Base-by-base conservation (phyloP, 2,797 vertebrate genomes). In the Poeciliopsis paucimaculata region DNA sequence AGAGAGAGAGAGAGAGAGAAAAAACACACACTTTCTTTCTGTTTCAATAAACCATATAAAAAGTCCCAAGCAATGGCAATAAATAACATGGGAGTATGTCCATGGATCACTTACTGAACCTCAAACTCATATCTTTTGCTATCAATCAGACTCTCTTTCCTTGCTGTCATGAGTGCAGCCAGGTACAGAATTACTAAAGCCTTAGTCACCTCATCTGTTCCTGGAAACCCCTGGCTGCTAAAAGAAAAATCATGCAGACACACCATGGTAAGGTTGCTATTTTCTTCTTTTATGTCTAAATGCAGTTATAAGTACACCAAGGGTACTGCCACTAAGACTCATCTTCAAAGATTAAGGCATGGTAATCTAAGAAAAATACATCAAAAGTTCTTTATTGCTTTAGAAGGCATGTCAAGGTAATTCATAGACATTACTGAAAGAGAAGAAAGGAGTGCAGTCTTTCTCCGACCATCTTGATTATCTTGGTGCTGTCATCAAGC, bases 81-180 rank as follows among this genome's bases (percentile, higher is more conserved):
- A 86, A 86, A 91, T 89, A 85, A 84, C 87, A 73, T 45, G 16
- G 36, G 49, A 47, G 66, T 39, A 66, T 73, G 66, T 71, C 80
- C 57, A 85, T 91, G 83, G 87, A 91, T 92, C 87, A 88, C 77
- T 87, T 72, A 68, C 84, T 83, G 77, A 83, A 86, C 81, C 86
- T 88, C 73, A 72, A 78, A 51, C 81, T 87, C 79, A 80, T 88
- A 76, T 88, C 74, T 72, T 45, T 77, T 78, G 77, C 68, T 34
- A 87, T 91, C 80, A 90, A 79, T 91, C 90, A 90, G 73, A 43
- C 76, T 53, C 73, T 68, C 77, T 85, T 77, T 66, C 68, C 85
- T 82, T 36, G 34, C 55, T 90, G 78, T 83, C 82, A 60, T 75
- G 84, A 83, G 84, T 86, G 77, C 31, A 72, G 64, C 75, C 41